Conservation (phyloP, 2,888 invertebrate species). For the Argyra leucocephala region DNA sequence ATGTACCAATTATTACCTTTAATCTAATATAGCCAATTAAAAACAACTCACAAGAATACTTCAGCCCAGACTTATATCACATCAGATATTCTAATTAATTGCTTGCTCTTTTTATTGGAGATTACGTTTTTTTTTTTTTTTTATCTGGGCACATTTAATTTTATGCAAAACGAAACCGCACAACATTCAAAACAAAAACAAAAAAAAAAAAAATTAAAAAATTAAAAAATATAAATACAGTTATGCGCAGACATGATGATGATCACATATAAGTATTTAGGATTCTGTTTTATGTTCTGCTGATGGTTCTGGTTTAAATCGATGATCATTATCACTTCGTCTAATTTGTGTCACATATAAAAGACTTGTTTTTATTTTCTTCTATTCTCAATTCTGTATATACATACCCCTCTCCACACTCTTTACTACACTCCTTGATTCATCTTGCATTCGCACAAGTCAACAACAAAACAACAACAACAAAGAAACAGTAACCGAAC, state of each 20-base stretch:
- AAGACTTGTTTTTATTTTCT: too few species aligned
- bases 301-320: not conserved
- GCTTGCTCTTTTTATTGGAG: not conserved
- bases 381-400: too few species aligned
- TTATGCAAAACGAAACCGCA: not conserved
- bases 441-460: too few species aligned
- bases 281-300: not conserved
- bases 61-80: not conserved
- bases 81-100: slow-evolving; percentile 6
- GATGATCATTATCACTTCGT: slow-evolving; percentile 6
- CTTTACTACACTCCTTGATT: too few species aligned
- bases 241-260: not conserved
- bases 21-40: not conserved
- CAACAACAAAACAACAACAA: too few species aligned
- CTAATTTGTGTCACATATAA: slow-evolving; percentile 2
- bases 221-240: not conserved
- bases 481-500: too few species aligned
- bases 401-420: too few species aligned
- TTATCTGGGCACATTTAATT: not conserved
- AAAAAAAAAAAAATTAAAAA: too few species aligned
- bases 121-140: not conserved
- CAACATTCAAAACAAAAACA: not conserved
- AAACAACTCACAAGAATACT: not conserved
- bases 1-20: not conserved
- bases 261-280: too few species aligned